Base-by-base conservation (phyloP, 53 echinoderm and acorn worm genomes). In the Antedon mediterranea region DNA sequence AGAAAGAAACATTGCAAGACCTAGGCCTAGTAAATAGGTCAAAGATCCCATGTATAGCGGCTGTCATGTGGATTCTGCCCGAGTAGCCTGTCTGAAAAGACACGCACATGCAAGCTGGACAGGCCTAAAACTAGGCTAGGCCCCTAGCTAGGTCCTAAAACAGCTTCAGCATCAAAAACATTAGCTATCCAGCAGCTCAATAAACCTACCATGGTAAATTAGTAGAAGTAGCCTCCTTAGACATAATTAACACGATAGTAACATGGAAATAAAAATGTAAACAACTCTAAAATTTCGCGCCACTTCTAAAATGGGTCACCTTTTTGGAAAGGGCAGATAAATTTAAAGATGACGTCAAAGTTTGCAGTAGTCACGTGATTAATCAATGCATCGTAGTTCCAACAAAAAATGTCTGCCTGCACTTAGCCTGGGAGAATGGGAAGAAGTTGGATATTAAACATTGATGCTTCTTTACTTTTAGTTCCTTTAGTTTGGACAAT, bases 341-440 rank as follows among this genome's bases (percentile, higher is more conserved):
- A 57, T 57, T 57, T 57, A 57, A 57, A 57, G 57, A 57, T 57
- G 57, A 57, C 57, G 57, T 57, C 57, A 57, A 57, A 8, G 23
- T 57, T 57, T 57, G 11, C 14, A 3, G 9, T 57, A 57, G 57
- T 57, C 57, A 57, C 57, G 57, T 57, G 57, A 57, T 57, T 57
- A 57, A 57, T 57, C 57, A 57, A 57, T 57, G 57, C 57, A 26
- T 57, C 9, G 57, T 57, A 57, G 57, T 57, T 57, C 57, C 57
- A 57, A 57, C 57, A 57, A 57, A 57, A 57, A 57, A 57, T 57
- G 57, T 57, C 57, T 57, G 57, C 57, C 57, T 57, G 57, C 57
- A 57, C 28, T 43, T 43, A 43, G 26, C 28, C 26, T 37, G 37
- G 43, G 30, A 43, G 30, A 78, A 43, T 77, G 42, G 77, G 77